Conservation (phyloP, 2,797 vertebrate genomes). For the Bradypus variegatus region DNA sequence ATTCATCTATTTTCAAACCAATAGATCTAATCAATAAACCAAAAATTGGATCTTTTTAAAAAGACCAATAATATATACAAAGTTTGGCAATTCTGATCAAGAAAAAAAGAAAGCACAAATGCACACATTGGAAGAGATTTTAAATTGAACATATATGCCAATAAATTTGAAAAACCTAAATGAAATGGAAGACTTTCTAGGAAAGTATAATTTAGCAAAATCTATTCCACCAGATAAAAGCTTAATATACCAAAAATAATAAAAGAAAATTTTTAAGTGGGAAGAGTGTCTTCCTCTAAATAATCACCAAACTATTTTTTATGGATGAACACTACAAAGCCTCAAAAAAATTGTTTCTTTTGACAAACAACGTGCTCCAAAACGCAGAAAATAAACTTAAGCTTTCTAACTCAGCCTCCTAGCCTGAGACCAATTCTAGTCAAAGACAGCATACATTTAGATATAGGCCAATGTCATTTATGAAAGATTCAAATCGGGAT, state of each 20-base stretch:
- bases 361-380: background rate
- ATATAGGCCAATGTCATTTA: background rate
- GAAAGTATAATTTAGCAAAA: conserved; percentile 19
- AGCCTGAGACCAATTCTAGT: background rate
- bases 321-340: background rate
- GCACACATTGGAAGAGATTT: background rate
- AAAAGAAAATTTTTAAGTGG: background rate
- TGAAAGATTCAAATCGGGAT: background rate
- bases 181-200: background rate
- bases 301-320: background rate
- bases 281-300: background rate
- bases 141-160: background rate
- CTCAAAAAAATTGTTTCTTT: background rate
- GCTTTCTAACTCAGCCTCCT: background rate
- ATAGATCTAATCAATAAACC: background rate
- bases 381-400: background rate
- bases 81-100: background rate
- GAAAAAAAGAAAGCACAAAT: conserved; percentile 10
- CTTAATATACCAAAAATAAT: background rate
- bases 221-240: conserved; percentile 15
- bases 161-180: conserved; percentile 27
- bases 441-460: background rate
- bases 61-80: background rate
- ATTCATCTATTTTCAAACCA: conserved; percentile 2
- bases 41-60: background rate